Base-by-base conservation (phyloP, 1,140 invertebrate species). In the Listronotus oregonensis region DNA sequence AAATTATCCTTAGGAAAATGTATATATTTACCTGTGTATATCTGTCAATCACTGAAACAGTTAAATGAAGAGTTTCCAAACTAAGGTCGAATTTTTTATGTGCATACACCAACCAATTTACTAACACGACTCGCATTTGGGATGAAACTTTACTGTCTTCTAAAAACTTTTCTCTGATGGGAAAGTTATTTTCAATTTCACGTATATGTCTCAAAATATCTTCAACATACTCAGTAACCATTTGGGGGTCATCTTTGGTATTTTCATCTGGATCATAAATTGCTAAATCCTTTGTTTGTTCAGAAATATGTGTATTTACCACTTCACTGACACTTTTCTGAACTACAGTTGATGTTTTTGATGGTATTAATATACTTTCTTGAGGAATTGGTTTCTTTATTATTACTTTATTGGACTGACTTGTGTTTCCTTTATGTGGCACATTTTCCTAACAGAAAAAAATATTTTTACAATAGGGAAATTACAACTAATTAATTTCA, bases 31-130 rank as follows among this genome's bases (percentile, higher is more conserved):
- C n/a, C n/a, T n/a, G n/a, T n/a, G n/a, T n/a, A n/a, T n/a, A n/a
- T n/a, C n/a, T n/a, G 82, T 99, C 96, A 68, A 97, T 86, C 17
- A 96, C 90, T 55, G 90, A 87, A 49, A 97, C 87, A 46, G 93
- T 89, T 69, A 98, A 81, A 78, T 95, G 94, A 27, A 97, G 86
- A 3, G 96, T 98, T 80, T 98, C 96, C 70, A n/a, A n/a, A n/a
- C n/a, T n/a, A n/a, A n/a, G n/a, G n/a, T n/a, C n/a, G n/a, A n/a
- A n/a, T n/a, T n/a, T n/a, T n/a, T n/a, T n/a, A n/a, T 57, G 95
- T 11, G 98, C 94, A 75, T 97, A 94, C 17, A 96, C 89, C 21
- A 98, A 80, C 96, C 96, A 99, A 78, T 98, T 94, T 65, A 98
- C 83, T 0, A 96, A 81, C 39, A 96, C 90, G 7, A 87, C 82